Conservation (phyloP, 1,140 invertebrate species). For the Drosophila arawakana region DNA sequence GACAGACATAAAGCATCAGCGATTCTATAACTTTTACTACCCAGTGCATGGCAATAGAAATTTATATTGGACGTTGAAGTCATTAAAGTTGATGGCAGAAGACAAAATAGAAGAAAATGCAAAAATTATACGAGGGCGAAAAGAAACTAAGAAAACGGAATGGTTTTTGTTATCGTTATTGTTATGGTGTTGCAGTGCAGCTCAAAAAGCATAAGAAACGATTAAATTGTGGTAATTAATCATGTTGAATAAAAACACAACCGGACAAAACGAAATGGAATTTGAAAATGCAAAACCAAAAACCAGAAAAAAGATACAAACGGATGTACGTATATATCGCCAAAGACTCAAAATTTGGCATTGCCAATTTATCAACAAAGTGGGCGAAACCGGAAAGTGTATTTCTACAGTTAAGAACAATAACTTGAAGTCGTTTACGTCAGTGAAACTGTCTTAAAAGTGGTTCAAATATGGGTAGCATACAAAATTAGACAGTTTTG, state of each 20-base stretch:
- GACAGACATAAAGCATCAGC: slow-evolving; percentile 24
- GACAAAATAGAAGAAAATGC: slow-evolving; percentile 10
- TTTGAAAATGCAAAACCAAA: slow-evolving; percentile 6
- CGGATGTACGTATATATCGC: slow-evolving; percentile 26
- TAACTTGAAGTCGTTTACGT: neutral
- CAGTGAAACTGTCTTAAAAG: neutral
- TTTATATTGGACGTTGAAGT: slow-evolving; percentile 23
- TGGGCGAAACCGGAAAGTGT: slow-evolving; percentile 8
- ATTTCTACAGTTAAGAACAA: neutral
- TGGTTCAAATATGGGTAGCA: slow-evolving; percentile 2
- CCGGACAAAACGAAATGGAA: slow-evolving; percentile 19
- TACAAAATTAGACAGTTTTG: neutral
- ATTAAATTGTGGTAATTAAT: slow-evolving; percentile 29
- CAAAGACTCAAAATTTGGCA: slow-evolving; percentile 5
- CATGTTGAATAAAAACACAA: slow-evolving; percentile 23
- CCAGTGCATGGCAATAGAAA: slow-evolving; percentile 18
- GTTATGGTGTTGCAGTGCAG: neutral
- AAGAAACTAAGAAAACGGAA: neutral
- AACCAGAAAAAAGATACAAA: slow-evolving; percentile 2
- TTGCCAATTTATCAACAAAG: slow-evolving; percentile 17
- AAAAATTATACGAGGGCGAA: slow-evolving; percentile 17
- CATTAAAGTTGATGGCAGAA: slow-evolving; percentile 46
- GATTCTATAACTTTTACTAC: slow-evolving; percentile 29
- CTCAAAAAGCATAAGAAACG: slow-evolving; percentile 12
- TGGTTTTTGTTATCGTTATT: neutral